Evolutionary conservation across 2,113 vertebrate species (phyloP).

Genomic region (Mastomys coucha): DNA sequence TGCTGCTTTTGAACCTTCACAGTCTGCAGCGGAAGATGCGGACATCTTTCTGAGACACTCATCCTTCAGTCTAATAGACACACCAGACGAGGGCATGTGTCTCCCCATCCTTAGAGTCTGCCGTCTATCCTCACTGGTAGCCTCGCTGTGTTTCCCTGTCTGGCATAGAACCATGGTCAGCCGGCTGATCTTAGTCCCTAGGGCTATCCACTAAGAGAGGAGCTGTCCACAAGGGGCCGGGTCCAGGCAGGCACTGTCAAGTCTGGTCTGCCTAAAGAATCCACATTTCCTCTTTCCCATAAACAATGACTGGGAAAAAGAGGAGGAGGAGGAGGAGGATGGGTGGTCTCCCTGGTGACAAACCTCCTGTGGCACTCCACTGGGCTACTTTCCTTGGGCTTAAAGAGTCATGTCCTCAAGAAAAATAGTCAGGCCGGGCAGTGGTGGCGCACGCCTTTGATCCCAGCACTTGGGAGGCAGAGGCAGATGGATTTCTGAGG

Average conservation of each 20-base stretch:
- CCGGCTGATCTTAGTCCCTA: background rate
- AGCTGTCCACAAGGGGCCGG: background rate
- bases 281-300: background rate
- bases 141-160: background rate
- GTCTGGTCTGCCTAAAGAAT: background rate
- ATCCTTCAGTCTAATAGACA: fast-evolving
- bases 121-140: fast-evolving
- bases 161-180: background rate
- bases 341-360: background rate
- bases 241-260: fast-evolving
- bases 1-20: fast-evolving
- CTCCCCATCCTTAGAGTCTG: background rate
- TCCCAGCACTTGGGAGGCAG: too few species aligned
- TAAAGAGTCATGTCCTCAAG: background rate
- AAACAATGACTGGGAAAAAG: too few species aligned
- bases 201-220: background rate
- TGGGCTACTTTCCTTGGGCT: background rate
- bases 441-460: too few species aligned
- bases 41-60: background rate
- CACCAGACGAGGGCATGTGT: fast-evolving
- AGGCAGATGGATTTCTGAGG: too few species aligned
- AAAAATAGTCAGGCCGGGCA: background rate
- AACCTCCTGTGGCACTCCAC: fast-evolving
- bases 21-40: fast-evolving
- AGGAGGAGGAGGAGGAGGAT: fast-evolving